Conservation (phyloP, 2,113 vertebrate genomes). For the Athene cunicularia region DNA sequence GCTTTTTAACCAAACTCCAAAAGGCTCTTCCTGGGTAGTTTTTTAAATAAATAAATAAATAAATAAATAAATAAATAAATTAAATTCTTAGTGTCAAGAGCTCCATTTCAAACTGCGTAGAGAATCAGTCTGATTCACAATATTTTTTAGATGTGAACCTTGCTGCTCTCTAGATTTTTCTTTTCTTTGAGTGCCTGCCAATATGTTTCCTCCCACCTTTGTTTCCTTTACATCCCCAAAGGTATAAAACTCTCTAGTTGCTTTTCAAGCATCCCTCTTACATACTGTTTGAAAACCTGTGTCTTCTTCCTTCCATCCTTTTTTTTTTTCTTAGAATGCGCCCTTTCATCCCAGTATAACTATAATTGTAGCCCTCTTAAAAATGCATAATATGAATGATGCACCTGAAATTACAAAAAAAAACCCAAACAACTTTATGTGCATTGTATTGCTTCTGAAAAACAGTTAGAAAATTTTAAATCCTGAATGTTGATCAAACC, state of each 20-base stretch:
- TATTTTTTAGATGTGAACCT: neutral
- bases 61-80: neutral
- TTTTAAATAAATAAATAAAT: neutral
- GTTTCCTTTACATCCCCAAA: neutral
- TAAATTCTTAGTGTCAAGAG: neutral
- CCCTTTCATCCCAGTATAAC: neutral
- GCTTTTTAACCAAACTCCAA: neutral
- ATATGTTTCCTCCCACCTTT: neutral
- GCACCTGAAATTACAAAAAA: neutral
- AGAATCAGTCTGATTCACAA: neutral
- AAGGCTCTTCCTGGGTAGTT: neutral
- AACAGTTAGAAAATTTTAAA: neutral
- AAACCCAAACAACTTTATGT: neutral
- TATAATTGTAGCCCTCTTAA: neutral
- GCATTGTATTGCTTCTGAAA: neutral
- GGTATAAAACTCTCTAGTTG: neutral
- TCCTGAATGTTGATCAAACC: neutral
- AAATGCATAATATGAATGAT: neutral
- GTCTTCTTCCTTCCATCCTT: neutral
- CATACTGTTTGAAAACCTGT: neutral
- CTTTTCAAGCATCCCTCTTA: neutral
- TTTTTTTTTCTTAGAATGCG: neutral
- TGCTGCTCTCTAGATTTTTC: neutral
- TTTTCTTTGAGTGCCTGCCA: neutral
- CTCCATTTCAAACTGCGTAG: neutral